Percentiles rank a stretch among this genome's conserved stretches.
phyloP scores from a whole-genome alignment of 2,113 vertebrate genomes.

The Ptilorrhoa leucosticta region DNA sequence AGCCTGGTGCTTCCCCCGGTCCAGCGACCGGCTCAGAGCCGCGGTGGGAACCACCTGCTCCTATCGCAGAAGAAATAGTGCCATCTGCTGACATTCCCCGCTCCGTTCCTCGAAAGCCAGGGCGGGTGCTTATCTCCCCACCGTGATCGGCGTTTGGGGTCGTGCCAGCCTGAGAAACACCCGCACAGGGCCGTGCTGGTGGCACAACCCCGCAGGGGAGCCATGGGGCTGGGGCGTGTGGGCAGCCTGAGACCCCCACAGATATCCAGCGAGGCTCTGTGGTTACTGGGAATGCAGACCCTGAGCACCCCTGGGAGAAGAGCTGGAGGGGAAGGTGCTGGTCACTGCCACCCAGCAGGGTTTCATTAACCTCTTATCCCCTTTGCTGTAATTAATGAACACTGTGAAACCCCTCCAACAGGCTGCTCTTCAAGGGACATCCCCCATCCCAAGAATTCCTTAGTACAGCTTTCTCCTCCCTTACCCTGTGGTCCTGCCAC shows the following conservation, averaged over 20 bases:
- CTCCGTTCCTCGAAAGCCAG: neutral
- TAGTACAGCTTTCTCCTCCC: neutral
- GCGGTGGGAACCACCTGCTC: neutral
- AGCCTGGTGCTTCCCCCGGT: neutral
- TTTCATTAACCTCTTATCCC: neutral
- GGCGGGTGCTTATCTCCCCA: neutral
- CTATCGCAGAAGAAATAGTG: conserved; percentile 40
- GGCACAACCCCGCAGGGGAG: neutral
- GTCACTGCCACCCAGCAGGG: neutral
- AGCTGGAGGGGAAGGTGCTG: neutral
- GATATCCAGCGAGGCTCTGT: neutral
- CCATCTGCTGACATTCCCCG: conserved; percentile 49
- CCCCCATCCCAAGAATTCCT: neutral
- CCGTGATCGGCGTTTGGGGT: neutral
- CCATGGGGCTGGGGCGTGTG: neutral
- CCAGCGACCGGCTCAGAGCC: neutral
- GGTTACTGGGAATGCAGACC: neutral
- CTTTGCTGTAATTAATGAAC: neutral
- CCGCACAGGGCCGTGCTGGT: neutral
- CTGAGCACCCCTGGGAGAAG: neutral
- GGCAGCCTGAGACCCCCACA: neutral
- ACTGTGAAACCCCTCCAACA: neutral
- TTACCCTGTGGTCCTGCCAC: neutral
- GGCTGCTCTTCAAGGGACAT: neutral
- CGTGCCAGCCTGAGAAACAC: neutral